Evolutionary conservation across 1,140 invertebrate genomes (phyloP), one percentile per base, ranked within the genome.

Genomic region (Theocolax elegans): DNA sequence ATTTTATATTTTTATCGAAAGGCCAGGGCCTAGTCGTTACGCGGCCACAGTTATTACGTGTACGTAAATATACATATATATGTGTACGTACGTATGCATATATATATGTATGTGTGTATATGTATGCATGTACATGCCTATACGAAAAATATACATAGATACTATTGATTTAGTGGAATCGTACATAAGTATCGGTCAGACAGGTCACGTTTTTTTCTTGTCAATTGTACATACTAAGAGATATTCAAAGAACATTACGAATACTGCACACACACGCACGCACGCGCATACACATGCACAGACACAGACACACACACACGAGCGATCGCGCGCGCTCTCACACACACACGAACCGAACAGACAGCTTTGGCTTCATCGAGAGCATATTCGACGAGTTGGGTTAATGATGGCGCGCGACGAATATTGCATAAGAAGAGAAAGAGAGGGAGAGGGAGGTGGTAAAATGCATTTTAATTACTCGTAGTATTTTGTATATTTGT

Each of bases 401-500:
- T 46, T 49, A 25, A 53, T 62, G 23, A 54, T 63, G 42, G 31
- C 17, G 67, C 38, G 38, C 66, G 67, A 70, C 21, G 46, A 69
- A 54, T 62, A 54, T 44, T 68, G 46, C 56, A 62, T 44, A 31
- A 54, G 62, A 35, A 13, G 31, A 58, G 38, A 67, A 19, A 1
- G 17, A 68, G 29, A 54, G 63, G 71, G 63, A 74, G 72, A 69
- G 65, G 54, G 23, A 42, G 38, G 64, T 54, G 53, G 74, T 56
- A 35, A 7, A 62, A 40, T 60, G 56, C 59, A n/a, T n/a, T n/a
- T 46, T 35, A 38, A 64, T 64, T 73, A 72, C 74, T 65, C 71
- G 53, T 71, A 68, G 67, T 67, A 76, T 78, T 79, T 79, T 83
- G 81, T 83, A 82, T 69, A 83, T 83, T 83, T 81, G 80, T 82